phyloP scores from a whole-genome alignment of 2,888 invertebrate genomes.

The Pterostichus niger region DNA sequence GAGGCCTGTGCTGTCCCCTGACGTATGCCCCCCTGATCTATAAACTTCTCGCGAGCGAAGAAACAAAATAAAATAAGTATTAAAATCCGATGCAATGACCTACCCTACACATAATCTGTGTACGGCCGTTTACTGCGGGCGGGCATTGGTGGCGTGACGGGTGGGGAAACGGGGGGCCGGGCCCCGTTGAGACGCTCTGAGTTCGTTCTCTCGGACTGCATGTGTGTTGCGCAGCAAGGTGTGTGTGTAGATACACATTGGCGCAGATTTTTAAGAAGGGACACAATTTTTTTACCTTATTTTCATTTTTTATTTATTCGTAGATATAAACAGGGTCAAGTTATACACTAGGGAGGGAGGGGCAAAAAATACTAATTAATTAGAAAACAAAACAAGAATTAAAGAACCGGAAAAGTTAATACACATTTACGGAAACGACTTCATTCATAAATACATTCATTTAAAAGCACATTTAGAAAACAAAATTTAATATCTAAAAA shows the following conservation, averaged over 20 bases:
- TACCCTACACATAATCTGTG: conserved; percentile 78
- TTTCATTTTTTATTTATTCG: too few relatives aligned
- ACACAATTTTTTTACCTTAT: background rate
- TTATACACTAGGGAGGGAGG: too few relatives aligned
- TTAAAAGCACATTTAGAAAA: too few relatives aligned
- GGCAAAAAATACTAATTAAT: too few relatives aligned
- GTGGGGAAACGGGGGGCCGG: conserved; percentile 2
- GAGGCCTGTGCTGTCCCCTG: conserved; percentile 21
- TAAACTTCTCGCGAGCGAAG: conserved; percentile 5
- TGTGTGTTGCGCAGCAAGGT: background rate
- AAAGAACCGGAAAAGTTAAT: too few relatives aligned
- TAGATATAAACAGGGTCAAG: too few relatives aligned
- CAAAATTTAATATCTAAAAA: too few relatives aligned
- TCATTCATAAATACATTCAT: too few relatives aligned
- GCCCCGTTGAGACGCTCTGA: conserved; percentile 9
- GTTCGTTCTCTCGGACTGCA: background rate
- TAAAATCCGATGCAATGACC: conserved; percentile 75
- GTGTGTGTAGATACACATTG: background rate
- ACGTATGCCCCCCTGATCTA: background rate
- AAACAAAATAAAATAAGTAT: conserved; percentile 60
- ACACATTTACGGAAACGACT: too few relatives aligned
- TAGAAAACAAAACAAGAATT: too few relatives aligned
- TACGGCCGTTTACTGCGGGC: conserved; percentile 30
- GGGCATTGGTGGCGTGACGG: background rate
- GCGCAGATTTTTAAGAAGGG: conserved; percentile 3